Conservation (phyloP, 2,113 vertebrate species). For the Corydoras sp. region DNA sequence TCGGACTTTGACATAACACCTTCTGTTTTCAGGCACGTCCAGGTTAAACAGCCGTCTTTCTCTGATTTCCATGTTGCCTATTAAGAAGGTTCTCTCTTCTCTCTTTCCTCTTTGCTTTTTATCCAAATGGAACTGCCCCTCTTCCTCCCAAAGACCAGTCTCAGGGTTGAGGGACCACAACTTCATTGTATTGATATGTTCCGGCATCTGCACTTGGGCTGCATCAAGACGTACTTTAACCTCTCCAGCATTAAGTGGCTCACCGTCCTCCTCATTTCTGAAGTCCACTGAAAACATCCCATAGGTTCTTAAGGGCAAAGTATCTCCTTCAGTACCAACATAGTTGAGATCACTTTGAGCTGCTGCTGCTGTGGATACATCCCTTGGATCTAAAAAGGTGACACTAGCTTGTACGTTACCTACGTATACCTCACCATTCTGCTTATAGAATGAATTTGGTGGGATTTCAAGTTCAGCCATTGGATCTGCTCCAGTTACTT, state of each 20-base stretch:
- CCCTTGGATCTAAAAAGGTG: slow-evolving; percentile 89
- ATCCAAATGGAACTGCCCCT: slow-evolving; percentile 77
- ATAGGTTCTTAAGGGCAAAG: slow-evolving; percentile 84
- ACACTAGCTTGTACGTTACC: slow-evolving; percentile 90
- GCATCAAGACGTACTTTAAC: slow-evolving; percentile 90
- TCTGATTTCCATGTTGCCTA: slow-evolving; percentile 97
- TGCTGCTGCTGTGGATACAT: slow-evolving; percentile 76
- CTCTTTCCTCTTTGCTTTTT: slow-evolving; percentile 74
- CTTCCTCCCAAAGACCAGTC: slow-evolving; percentile 94
- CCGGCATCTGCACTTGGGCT: slow-evolving; percentile 81
- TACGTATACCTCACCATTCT: slow-evolving; percentile 81
- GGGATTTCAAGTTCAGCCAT: slow-evolving; percentile 89
- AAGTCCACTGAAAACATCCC: slow-evolving; percentile 99
- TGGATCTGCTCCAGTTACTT: slow-evolving; percentile 75
- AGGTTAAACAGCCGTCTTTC: slow-evolving; percentile 93
- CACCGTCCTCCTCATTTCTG: slow-evolving; percentile 69
- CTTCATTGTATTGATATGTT: slow-evolving; percentile 84
- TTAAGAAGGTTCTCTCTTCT: slow-evolving; percentile 88
- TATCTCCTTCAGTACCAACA: slow-evolving; percentile 80
- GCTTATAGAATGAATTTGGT: slow-evolving; percentile 80
- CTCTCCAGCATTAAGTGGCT: slow-evolving; percentile 82
- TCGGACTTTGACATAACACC: slow-evolving; percentile 90
- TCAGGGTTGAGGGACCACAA: slow-evolving; percentile 94
- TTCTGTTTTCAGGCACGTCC: slow-evolving; percentile 88
- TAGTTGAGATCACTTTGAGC: slow-evolving; percentile 94